Base-by-base conservation (phyloP, 2,113 vertebrate species). In the Eclectus roratus region DNA sequence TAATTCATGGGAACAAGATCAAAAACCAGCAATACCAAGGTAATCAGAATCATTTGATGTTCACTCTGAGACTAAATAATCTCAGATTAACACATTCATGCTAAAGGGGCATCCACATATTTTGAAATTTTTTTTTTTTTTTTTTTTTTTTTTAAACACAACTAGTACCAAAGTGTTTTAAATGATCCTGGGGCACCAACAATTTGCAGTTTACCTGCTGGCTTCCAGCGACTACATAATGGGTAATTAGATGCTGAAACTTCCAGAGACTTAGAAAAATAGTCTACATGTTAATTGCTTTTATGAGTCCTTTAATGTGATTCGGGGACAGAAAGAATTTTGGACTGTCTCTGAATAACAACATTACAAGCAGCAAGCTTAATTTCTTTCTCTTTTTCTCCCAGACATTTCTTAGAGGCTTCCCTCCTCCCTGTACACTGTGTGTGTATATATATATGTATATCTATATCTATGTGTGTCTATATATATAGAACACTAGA, bases 251-350 rank as follows among this genome's bases (percentile, higher is more conserved):
- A 97, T 85, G 85, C 88, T 95, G 93, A 96, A 94, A 89, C 78
- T 98, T 96, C 96, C 89, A 95, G 91, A 89, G 96, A 97, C 96
- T 97, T 96, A 96, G 96, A 97, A 97, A 97, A 97, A 96, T 91
- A 97, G 95, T 97, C 97, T 91, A 96, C 94, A 94, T 96, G 94
- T 94, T 97, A 97, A 97, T 96, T 96, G 95, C 73, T 88, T 97
- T 94, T 95, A 94, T 92, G 96, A 97, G 88, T 92, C 94, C 88
- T 87, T 97, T 93, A 94, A 95, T 86, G 76, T 80, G 90, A 93
- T 91, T 85, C 66, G 64, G 78, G 85, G 91, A 71, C 82, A 95
- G 85, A 94, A 94, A 93, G 85, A 91, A 95, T 79, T 97, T 89
- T 83, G 85, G 64, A 74, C 79, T 94, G 89, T 92, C 93, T 93